Percentiles rank a stretch among this genome's conserved stretches.
Conservation (phyloP, 2,113 vertebrate species). For the Melanerpes aurifrons region DNA sequence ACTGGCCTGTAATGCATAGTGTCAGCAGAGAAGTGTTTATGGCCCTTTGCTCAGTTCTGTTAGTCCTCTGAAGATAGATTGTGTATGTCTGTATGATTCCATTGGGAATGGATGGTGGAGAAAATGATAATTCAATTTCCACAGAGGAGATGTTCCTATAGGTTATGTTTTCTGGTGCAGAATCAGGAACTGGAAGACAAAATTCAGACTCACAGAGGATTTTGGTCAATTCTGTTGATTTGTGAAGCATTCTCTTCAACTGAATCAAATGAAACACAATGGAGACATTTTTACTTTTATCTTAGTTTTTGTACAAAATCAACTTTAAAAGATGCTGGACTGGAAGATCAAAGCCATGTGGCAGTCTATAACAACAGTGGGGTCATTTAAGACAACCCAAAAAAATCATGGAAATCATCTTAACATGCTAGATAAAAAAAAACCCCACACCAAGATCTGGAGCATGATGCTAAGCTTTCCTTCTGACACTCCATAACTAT, state of each 20-base stretch:
- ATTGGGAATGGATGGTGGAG: conserved; percentile 77
- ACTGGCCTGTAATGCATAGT: conserved; percentile 74
- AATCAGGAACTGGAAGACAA: conserved; percentile 75
- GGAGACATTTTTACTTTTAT: not conserved
- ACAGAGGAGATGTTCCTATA: conserved; percentile 79
- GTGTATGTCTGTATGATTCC: conserved; percentile 80
- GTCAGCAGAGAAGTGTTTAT: conserved; percentile 73
- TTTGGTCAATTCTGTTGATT: not conserved
- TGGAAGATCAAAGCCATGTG: not conserved
- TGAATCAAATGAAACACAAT: not conserved
- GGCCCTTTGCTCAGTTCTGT: conserved; percentile 67
- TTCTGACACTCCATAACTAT: not conserved
- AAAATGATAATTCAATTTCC: conserved; percentile 79
- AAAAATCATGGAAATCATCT: not conserved
- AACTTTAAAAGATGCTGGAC: not conserved
- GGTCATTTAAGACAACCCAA: not conserved
- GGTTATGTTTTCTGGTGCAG: conserved; percentile 80
- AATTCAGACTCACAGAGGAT: not conserved
- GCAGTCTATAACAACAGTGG: not conserved
- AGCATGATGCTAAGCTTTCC: not conserved
- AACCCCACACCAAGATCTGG: not conserved
- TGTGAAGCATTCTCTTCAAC: not conserved
- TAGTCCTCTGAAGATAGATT: conserved; percentile 75
- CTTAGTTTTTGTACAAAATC: not conserved
- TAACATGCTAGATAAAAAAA: not conserved